phyloP scores from a whole-genome alignment of 2,888 invertebrate genomes.

The Stenchaetothrips biformis region DNA sequence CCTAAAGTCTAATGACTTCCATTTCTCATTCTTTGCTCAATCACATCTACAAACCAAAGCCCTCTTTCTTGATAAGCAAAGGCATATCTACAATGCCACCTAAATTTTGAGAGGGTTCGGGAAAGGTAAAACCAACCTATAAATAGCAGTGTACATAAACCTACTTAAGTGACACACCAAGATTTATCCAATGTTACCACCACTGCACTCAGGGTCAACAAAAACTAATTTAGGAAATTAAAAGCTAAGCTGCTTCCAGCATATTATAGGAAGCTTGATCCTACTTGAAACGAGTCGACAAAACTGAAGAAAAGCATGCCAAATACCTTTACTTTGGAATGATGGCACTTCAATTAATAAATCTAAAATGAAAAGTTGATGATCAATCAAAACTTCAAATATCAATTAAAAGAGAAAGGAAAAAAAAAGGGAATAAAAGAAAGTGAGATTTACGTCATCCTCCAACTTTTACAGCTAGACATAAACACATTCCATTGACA shows the following conservation, averaged over 20 bases:
- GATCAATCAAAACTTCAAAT: not conserved
- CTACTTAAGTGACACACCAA: not conserved
- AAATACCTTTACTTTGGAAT: slow-evolving; percentile 19
- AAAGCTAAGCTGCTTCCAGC: not conserved
- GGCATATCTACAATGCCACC: slow-evolving; percentile 4
- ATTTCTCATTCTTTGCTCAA: not conserved
- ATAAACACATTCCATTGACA: not conserved
- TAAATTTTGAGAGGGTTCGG: not conserved
- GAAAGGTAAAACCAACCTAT: not conserved
- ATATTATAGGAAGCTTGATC: not conserved
- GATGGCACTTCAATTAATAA: slow-evolving; percentile 19
- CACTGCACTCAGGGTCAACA: slow-evolving; percentile 16
- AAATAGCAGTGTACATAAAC: not conserved
- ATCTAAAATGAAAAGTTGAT: slow-evolving; percentile 17
- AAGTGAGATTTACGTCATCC: not conserved
- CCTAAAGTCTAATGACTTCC: slow-evolving; percentile 19
- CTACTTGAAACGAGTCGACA: not conserved
- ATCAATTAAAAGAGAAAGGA: not conserved
- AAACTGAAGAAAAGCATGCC: slow-evolving; percentile 21
- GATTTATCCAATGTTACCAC: not conserved
- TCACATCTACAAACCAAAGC: not conserved
- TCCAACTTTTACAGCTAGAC: not conserved
- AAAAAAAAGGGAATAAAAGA: not conserved
- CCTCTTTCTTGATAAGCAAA: not conserved
- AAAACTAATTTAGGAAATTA: not conserved